Evolutionary conservation across 2,797 vertebrate species (phyloP).

Genomic region (Perdix hodgsoniae): DNA sequence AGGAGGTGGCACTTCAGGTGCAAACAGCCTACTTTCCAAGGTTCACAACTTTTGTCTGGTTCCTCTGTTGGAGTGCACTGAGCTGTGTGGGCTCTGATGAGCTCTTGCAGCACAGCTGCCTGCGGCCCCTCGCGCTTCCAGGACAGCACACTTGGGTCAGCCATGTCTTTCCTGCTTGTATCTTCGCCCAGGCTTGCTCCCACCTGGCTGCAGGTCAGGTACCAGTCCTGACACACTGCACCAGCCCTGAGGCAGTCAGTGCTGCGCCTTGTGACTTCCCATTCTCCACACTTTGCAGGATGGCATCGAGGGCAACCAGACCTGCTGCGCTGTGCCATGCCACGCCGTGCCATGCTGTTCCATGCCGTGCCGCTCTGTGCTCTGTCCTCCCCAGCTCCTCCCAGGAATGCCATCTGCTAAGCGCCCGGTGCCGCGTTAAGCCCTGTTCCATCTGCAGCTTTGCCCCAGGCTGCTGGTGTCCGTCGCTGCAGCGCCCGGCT

Average conservation of each 20-base stretch:
- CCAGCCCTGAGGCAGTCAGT: neutral
- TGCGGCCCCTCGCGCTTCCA: neutral
- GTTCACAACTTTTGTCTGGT: rapidly evolving
- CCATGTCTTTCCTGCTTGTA: rapidly evolving
- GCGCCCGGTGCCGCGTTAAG: neutral
- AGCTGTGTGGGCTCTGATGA: neutral
- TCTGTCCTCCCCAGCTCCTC: slow-evolving; percentile 20
- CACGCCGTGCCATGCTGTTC: neutral
- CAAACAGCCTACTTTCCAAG: rapidly evolving
- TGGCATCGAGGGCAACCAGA: too few relatives aligned
- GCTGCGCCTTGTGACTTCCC: neutral
- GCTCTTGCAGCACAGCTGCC: rapidly evolving
- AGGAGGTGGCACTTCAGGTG: neutral
- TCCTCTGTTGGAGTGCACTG: neutral
- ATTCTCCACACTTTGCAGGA: neutral
- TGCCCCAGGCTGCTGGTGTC: neutral
- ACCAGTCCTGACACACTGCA: rapidly evolving
- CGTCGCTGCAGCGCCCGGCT: neutral
- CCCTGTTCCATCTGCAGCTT: neutral
- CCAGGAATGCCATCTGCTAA: slow-evolving; percentile 26
- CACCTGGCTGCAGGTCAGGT: rapidly evolving
- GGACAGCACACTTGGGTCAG: rapidly evolving
- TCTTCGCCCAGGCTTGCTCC: neutral
- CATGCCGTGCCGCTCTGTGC: neutral
- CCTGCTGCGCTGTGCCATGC: neutral